Evolutionary conservation across 2,113 vertebrate genomes (phyloP), one percentile per base, ranked within the genome.

Genomic region (Poecile atricapillus): DNA sequence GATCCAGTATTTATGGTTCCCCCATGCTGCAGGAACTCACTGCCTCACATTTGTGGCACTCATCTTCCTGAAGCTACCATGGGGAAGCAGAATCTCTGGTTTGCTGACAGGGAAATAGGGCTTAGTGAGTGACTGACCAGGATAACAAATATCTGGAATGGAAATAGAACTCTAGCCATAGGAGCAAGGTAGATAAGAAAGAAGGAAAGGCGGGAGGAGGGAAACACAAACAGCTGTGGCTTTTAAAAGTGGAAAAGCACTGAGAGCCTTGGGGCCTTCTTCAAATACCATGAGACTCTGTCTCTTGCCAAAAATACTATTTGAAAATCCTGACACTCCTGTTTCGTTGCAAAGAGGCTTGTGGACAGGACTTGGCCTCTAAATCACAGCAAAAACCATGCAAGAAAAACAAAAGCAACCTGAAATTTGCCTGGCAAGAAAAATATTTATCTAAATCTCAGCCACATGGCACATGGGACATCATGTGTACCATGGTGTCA

Each of bases 201-300:
- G 70, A 77, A 23, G 3, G 24, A 76, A 56, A 77, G 25, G 28
- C n/a, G 67, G 71, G 21, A 17, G 17, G 31, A 43, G 17, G 17
- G 15, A 56, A 59, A 56, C 19, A 2, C 15, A 67, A 74, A 78
- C 85, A 91, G 23, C n/a, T 80, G 37, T 53, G 35, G 16, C 16
- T 89, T 90, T 94, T 65, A 76, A 46, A 68, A 5, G 21, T 74
- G 47, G 30, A 83, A 93, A 93, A 82, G 47, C 52, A 43, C 21
- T 80, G n/a, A 33, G 33, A 47, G 27, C 13, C 41, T 35, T 47
- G 39, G 15, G 25, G 8, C 43, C 55, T 74, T 85, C 81, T 93
- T 88, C 87, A 90, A 83, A 83, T 14, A 84, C 8, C 3, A 1
- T 30, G 14, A 17, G 33, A 91, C 12, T 74, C 19, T 77, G n/a